phyloP scores from a whole-genome alignment of 1,140 invertebrate genomes.

The Euglossa dilemma region DNA sequence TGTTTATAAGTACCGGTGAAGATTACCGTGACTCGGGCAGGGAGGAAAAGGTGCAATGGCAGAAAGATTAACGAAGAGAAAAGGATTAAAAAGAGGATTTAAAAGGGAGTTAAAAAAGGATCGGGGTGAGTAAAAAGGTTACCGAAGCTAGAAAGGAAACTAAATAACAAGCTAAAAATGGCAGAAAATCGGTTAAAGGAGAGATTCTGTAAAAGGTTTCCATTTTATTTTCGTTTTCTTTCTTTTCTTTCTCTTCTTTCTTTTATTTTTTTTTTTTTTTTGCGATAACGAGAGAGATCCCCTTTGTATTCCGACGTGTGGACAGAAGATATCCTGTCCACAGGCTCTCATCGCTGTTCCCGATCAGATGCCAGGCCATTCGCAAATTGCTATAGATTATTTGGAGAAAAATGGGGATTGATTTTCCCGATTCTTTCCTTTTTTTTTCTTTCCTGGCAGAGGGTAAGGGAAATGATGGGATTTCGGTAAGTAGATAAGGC shows the following conservation, averaged over 20 bases:
- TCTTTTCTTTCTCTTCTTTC: too few relatives aligned
- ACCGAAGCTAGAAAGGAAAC: too few relatives aligned
- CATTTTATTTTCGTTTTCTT: background rate
- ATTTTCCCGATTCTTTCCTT: conserved; percentile 1
- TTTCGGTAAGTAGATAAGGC: conserved; percentile 6
- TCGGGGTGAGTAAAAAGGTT: too few relatives aligned
- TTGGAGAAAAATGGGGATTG: conserved; percentile 20
- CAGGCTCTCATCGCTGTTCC: background rate
- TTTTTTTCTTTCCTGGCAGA: background rate
- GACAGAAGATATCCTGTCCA: background rate
- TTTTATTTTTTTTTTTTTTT: too few relatives aligned
- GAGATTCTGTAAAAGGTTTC: background rate
- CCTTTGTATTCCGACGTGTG: background rate
- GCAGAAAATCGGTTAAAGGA: background rate
- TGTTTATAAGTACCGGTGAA: too few relatives aligned
- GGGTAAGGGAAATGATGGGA: background rate
- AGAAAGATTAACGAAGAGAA: too few relatives aligned
- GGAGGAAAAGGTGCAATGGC: too few relatives aligned
- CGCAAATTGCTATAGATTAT: conserved; percentile 20
- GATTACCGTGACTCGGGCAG: too few relatives aligned
- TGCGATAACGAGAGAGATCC: too few relatives aligned
- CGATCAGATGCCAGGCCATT: background rate
- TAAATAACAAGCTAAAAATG: background rate
- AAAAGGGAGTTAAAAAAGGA: background rate
- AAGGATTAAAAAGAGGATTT: background rate